Conservation (phyloP, 1,140 invertebrate genomes). For the Drosophila santomea region DNA sequence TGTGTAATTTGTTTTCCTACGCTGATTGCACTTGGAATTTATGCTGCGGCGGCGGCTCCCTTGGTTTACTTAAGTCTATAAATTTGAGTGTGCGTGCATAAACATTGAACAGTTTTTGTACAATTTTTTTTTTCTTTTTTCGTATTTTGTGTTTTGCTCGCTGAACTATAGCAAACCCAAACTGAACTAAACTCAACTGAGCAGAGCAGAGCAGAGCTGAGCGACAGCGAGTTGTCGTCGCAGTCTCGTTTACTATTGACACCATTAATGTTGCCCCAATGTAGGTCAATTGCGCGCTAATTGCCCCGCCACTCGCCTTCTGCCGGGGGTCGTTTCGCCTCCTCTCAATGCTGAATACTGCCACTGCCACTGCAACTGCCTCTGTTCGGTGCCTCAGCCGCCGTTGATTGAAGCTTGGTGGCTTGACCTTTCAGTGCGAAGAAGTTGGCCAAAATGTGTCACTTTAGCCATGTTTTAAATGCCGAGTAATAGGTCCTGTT, state of each 20-base stretch:
- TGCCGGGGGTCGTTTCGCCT: conserved; percentile 35
- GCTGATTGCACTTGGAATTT: conserved; percentile 47
- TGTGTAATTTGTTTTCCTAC: conserved; percentile 49
- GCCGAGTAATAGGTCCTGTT: no score
- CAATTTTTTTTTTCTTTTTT: neutral
- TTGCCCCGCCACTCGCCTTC: conserved; percentile 77
- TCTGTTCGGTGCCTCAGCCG: conserved; percentile 32
- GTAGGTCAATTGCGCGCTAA: conserved; percentile 83
- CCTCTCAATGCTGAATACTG: conserved; percentile 60
- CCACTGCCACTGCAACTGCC: conserved; percentile 44
- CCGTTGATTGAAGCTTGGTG: conserved; percentile 29
- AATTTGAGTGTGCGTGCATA: conserved; percentile 23
- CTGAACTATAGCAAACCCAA: conserved; percentile 26
- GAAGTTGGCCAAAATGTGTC: conserved; percentile 27
- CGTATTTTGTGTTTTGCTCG: conserved; percentile 12
- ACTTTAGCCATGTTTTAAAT: neutral
- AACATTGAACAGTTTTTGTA: conserved; percentile 34
- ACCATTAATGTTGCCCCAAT: conserved; percentile 83
- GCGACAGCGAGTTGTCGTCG: conserved; percentile 46
- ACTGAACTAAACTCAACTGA: conserved; percentile 19
- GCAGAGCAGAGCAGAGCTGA: conserved; percentile 14
- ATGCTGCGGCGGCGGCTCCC: conserved; percentile 27
- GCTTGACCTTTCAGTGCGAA: conserved; percentile 65
- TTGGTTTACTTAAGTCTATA: conserved; percentile 29
- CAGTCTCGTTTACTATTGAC: conserved; percentile 83